These are phyloP conservation scores for Blastobasis adustella DNA, from an alignment of 2,888 invertebrate species.

Conservation along the genomic window DNA sequence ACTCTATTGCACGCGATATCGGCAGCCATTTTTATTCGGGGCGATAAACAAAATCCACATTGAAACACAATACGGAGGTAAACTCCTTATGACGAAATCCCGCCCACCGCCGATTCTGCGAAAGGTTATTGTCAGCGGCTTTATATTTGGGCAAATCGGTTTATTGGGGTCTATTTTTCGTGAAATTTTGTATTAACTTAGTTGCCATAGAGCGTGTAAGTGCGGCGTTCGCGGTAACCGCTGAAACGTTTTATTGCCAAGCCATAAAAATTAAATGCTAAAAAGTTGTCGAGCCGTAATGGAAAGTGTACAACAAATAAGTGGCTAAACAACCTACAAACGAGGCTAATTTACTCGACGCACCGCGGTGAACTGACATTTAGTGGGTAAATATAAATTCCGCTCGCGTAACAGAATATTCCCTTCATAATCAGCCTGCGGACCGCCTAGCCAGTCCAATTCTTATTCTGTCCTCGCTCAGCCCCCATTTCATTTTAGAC, in stretches of 20 bases:
- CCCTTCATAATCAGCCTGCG: slow-evolving; percentile 56
- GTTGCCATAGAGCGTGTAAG: too few relatives aligned
- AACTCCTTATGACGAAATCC: slow-evolving; percentile 28
- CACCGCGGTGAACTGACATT: slow-evolving; percentile 17
- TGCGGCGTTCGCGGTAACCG: neutral
- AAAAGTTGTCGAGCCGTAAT: too few relatives aligned
- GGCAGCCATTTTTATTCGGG: neutral
- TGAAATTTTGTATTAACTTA: neutral
- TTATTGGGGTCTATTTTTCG: slow-evolving; percentile 4
- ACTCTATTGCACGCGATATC: neutral
- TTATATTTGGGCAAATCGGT: slow-evolving; percentile 11
- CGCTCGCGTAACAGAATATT: slow-evolving; percentile 46
- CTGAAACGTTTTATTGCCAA: neutral
- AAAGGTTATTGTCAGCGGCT: slow-evolving; percentile 20
- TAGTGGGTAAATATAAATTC: slow-evolving; percentile 48
- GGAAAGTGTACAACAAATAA: neutral
- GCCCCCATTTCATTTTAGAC: slow-evolving; percentile 55
- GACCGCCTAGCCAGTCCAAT: slow-evolving; percentile 22
- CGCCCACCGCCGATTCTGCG: slow-evolving; percentile 17
- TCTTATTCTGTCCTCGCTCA: slow-evolving; percentile 44
- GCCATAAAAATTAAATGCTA: neutral
- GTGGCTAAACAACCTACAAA: neutral
- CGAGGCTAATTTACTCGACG: neutral
- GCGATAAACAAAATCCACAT: slow-evolving; percentile 26
- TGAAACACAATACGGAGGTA: slow-evolving; percentile 20